Evolutionary conservation across 2,113 vertebrate species (phyloP).

Genomic region (pig (Sus scrofa)): DNA sequence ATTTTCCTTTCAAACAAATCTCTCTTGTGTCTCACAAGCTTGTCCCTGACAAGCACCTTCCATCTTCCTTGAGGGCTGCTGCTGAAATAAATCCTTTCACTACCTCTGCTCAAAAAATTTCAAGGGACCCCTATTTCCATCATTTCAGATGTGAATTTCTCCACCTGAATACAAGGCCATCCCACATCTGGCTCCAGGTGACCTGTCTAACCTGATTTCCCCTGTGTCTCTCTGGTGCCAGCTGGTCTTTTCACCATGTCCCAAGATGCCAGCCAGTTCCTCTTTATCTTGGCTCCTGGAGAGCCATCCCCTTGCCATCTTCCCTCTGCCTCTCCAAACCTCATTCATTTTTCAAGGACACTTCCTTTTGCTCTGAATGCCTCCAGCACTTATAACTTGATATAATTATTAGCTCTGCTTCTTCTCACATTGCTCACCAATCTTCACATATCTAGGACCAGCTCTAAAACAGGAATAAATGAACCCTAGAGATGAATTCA

Average conservation of each 20-base stretch:
- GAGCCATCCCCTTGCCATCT: neutral
- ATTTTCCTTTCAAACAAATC: slow-evolving; percentile 25
- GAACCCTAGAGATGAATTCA: neutral
- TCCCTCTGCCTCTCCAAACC: slow-evolving; percentile 12
- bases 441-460: neutral
- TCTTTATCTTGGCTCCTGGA: slow-evolving; percentile 5
- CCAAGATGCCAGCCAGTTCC: neutral
- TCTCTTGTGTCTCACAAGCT: neutral
- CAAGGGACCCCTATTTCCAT: neutral
- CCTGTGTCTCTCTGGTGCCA: neutral
- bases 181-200: neutral
- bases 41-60: neutral
- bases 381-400: neutral
- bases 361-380: neutral
- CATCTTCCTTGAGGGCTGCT: neutral
- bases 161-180: neutral
- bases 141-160: neutral
- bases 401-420: neutral
- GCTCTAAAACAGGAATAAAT: neutral
- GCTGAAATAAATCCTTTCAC: neutral
- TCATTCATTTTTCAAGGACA: slow-evolving; percentile 29
- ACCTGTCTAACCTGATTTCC: neutral
- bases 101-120: neutral
- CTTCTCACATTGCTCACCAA: neutral
- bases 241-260: neutral